These are phyloP conservation scores for Apotomis capreana DNA, from an alignment of 2,888 invertebrate genomes.

Conservation along the genomic window DNA sequence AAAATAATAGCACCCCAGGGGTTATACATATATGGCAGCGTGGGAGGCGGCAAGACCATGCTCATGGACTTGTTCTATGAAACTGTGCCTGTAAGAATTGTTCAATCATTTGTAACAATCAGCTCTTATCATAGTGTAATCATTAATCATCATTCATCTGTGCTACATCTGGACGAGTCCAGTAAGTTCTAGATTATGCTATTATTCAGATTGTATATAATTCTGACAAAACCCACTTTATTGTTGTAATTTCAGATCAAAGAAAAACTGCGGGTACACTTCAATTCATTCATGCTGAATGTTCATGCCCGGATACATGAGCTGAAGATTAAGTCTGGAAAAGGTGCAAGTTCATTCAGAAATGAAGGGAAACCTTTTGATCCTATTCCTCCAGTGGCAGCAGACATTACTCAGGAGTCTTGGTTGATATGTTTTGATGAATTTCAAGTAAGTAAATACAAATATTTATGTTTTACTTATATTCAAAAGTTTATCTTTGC, in stretches of 20 bases:
- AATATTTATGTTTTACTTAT: no score
- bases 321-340: slow-evolving; percentile 86
- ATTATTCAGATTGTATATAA: neutral
- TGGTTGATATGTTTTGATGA: slow-evolving; percentile 99
- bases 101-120: slow-evolving; percentile 32
- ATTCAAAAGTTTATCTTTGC: no score
- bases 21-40: slow-evolving; percentile 94
- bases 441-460: slow-evolving; percentile 89
- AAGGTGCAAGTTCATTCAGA: slow-evolving; percentile 75
- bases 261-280: slow-evolving; percentile 93
- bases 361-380: slow-evolving; percentile 87
- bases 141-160: slow-evolving; percentile 36
- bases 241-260: slow-evolving; percentile 80
- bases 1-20: slow-evolving; percentile 87
- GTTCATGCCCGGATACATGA: slow-evolving; percentile 96
- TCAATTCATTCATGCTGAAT: slow-evolving; percentile 98
- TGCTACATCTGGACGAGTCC: slow-evolving; percentile 27
- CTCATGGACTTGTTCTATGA: slow-evolving; percentile 99
- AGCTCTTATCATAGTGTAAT: slow-evolving; percentile 28
- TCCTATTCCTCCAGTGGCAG: slow-evolving; percentile 97
- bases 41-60: slow-evolving; percentile 99
- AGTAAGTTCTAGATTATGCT: slow-evolving; percentile 33
- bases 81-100: slow-evolving; percentile 62
- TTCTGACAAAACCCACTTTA: no score
- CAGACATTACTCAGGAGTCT: slow-evolving; percentile 91